Evolutionary conservation across 2,113 vertebrate species (phyloP).

Genomic region (Paratilapia polleni): DNA sequence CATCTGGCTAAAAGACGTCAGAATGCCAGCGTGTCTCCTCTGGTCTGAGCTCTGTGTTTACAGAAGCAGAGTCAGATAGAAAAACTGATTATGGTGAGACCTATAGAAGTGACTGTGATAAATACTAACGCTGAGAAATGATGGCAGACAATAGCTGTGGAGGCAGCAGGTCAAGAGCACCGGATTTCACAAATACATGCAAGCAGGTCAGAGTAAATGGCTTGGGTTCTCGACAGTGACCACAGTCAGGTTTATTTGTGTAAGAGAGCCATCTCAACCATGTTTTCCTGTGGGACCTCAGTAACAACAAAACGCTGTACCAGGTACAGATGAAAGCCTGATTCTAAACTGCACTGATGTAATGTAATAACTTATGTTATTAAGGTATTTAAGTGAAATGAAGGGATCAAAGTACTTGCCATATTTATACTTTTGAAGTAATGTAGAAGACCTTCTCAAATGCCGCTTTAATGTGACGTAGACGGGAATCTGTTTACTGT

Average conservation of each 20-base stretch:
- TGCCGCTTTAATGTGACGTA: not conserved
- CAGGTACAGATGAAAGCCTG: slow-evolving; percentile 29
- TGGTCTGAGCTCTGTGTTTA: slow-evolving; percentile 6
- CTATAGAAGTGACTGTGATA: not conserved
- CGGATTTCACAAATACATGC: not conserved
- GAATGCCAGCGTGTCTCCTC: slow-evolving; percentile 12
- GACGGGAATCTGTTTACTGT: not conserved
- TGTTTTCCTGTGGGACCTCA: slow-evolving; percentile 48
- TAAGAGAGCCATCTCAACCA: not conserved
- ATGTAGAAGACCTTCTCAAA: slow-evolving; percentile 49
- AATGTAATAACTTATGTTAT: slow-evolving; percentile 28
- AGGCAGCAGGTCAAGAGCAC: not conserved
- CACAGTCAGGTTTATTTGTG: slow-evolving; percentile 13
- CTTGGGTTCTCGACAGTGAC: not conserved
- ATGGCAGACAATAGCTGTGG: not conserved
- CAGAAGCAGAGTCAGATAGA: not conserved
- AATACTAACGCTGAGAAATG: not conserved
- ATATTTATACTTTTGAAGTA: slow-evolving; percentile 54
- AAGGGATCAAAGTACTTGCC: slow-evolving; percentile 75
- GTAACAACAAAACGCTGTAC: slow-evolving; percentile 28
- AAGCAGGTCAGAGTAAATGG: slow-evolving; percentile 6
- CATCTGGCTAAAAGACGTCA: slow-evolving; percentile 17
- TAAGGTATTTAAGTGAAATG: slow-evolving; percentile 56
- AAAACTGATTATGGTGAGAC: not conserved
- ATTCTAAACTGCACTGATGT: slow-evolving; percentile 51